Percentiles rank a stretch among this genome's conserved stretches.
These are phyloP conservation scores for Heteromormyrus szaboi DNA, from an alignment of 2,797 vertebrate species.

Conservation along the genomic window DNA sequence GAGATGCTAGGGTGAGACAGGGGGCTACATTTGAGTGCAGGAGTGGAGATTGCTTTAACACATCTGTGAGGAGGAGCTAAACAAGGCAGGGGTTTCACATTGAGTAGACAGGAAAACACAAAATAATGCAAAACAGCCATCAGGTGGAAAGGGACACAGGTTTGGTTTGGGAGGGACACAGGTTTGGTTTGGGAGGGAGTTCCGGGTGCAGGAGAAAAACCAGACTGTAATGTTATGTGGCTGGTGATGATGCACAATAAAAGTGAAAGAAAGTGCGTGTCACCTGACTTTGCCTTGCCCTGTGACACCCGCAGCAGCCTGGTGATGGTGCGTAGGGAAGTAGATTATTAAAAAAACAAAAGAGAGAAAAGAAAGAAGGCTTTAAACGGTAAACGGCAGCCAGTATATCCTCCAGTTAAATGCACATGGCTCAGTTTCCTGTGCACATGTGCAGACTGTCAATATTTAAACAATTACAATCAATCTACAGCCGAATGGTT, in stretches of 20 bases:
- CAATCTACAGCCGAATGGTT: not conserved
- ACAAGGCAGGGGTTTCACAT: not conserved
- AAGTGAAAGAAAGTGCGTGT: not conserved
- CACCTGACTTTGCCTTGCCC: not conserved
- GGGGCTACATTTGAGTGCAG: not conserved
- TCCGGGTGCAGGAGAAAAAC: not conserved
- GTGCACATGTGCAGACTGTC: not conserved
- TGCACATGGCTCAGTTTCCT: not conserved
- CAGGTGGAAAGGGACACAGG: not conserved
- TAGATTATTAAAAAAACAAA: not conserved
- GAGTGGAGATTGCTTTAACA: not conserved
- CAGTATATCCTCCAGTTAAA: not conserved
- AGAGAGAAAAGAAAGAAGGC: not conserved
- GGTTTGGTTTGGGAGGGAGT: not conserved
- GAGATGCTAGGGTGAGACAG: not conserved
- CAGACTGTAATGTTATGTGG: not conserved
- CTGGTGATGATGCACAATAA: not conserved
- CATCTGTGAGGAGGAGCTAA: not conserved
- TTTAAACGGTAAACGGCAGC: not conserved
- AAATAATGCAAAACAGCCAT: not conserved
- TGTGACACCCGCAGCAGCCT: not conserved
- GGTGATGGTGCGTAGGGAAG: not conserved
- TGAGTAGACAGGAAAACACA: not conserved
- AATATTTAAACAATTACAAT: not conserved
- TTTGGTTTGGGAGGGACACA: not conserved